Base-by-base conservation (phyloP, 2,797 vertebrate genomes). In the Orientallactaga sibirica region DNA sequence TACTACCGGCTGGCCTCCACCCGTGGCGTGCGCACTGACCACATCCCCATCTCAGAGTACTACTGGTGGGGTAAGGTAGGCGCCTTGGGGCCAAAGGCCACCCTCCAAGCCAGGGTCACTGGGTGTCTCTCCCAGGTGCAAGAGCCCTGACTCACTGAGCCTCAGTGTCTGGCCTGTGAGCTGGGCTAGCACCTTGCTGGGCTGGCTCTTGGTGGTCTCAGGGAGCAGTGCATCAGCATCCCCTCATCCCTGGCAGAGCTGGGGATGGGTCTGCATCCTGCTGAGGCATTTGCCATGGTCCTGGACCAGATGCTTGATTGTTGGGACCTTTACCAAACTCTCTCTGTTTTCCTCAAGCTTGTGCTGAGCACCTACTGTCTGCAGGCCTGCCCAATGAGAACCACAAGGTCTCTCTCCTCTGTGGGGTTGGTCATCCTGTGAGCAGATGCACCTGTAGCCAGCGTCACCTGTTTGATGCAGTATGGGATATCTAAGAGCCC, bases 51-150 rank as follows among this genome's bases (percentile, higher is more conserved):
- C 97, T 99, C 99, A 0, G 98, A 99, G 8, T 98, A 98, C 89
- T 99, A 99, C 97, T 99, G 99, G 99, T 98, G 98, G 98, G 99
- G 99, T 95, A 99, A 99, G 99, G 99, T 99, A 98, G 97, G 98
- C 92, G 95, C 95, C 4, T 0, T 25, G 12, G 27, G 5, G 24
- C 67, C 33, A 19, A 0, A 0, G 19, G 22, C 37, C 6, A 0
- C 11, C 22, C n/a, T 58, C 55, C 11, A 10, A 12, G 25, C 48
- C 43, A 22, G 0, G 1, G 20, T 14, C 24, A 9, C 33, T 6
- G 27, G 9, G 25, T 3, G 5, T 0, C 74, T 52, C 43, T 68
- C 29, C 79, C 10, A 0, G 4, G 58, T 75, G 58, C 64, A 48
- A 7, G n/a, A 24, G 25, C 10, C 27, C 2, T 4, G 5, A 27